Evolutionary conservation across 1,140 invertebrate species (phyloP).

Genomic region (Neodiprion fabricii): DNA sequence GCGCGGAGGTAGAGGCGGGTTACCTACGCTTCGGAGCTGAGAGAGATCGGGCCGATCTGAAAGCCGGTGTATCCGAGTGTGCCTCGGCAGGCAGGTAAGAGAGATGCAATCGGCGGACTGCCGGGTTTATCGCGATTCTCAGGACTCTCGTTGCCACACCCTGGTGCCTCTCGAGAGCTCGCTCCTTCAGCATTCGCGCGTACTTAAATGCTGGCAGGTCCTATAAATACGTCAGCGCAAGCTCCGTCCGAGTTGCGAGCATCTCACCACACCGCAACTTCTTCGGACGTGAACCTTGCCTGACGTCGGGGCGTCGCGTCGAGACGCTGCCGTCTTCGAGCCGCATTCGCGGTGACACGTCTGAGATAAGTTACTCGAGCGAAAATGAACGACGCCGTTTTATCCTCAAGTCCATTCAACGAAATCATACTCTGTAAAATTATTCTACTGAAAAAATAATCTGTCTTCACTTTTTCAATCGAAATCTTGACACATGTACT

Average conservation of each 20-base stretch:
- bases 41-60: background rate
- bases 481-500: too few relatives aligned
- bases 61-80: background rate
- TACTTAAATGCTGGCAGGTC: slow-evolving; percentile 6
- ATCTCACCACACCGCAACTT: background rate
- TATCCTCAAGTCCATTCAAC: too few relatives aligned
- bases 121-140: slow-evolving; percentile 13
- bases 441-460: too few relatives aligned
- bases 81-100: background rate
- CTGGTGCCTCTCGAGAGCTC: background rate
- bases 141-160: slow-evolving; percentile 3
- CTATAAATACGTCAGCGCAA: slow-evolving; percentile 4
- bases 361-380: background rate
- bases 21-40: background rate
- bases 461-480: too few relatives aligned
- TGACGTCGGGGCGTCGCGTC: background rate
- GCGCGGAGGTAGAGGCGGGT: background rate
- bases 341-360: background rate
- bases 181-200: slow-evolving; percentile 8
- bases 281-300: background rate
- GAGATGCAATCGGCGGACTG: background rate
- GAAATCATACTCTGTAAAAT: too few relatives aligned
- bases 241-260: background rate
- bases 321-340: background rate
- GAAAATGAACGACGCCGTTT: background rate